phyloP scores from a whole-genome alignment of 2,888 invertebrate genomes.

The Trissolcus brochymenae region DNA sequence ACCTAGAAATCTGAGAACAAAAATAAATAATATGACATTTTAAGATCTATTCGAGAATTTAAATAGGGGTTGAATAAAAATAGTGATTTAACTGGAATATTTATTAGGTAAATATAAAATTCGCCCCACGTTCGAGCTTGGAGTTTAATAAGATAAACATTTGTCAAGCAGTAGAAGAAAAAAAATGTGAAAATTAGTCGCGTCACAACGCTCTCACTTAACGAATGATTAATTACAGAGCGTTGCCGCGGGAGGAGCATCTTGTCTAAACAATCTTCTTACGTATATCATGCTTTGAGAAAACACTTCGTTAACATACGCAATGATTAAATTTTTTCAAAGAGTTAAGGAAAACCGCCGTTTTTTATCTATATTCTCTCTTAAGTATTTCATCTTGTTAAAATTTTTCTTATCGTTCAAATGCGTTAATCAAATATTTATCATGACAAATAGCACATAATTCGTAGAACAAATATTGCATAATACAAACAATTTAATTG shows the following conservation, averaged over 20 bases:
- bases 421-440: too few species aligned
- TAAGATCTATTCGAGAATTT: too few species aligned
- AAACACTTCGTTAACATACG: constrained; percentile 37
- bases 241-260: constrained; percentile 21
- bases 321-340: constrained; percentile 30
- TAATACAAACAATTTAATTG: too few species aligned
- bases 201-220: constrained; percentile 43
- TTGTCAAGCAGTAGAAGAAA: not conserved
- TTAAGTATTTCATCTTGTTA: constrained; percentile 6
- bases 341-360: not conserved
- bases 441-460: too few species aligned
- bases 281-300: constrained; percentile 25
- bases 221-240: constrained; percentile 44
- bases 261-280: constrained; percentile 25
- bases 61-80: too few species aligned
- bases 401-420: too few species aligned
- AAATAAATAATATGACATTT: too few species aligned
- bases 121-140: not conserved
- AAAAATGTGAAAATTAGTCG: constrained; percentile 23
- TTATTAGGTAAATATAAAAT: not conserved
- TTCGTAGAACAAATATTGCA: too few species aligned
- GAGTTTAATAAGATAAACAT: too few species aligned
- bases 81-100: too few species aligned
- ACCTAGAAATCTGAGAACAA: too few species aligned
- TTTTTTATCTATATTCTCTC: constrained; percentile 13